Conservation (phyloP, 2,797 vertebrate genomes). For the Chaenodraco wilsoni region DNA sequence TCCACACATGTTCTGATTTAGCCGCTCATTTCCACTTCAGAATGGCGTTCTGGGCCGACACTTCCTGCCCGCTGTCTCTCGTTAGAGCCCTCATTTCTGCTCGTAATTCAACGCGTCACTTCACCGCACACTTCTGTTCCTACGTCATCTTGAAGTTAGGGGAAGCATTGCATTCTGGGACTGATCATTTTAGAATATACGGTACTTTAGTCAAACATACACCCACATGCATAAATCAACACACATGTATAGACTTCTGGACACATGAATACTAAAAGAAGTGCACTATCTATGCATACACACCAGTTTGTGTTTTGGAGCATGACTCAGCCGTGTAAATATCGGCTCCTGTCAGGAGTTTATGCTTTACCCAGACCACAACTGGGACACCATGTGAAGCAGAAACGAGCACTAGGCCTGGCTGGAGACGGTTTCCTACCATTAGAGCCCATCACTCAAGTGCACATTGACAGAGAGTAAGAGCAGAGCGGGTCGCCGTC, state of each 20-base stretch:
- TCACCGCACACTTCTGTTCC: constrained; percentile 58
- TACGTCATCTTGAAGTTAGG: constrained; percentile 53
- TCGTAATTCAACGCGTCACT: constrained; percentile 75
- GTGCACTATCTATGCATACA: constrained; percentile 13
- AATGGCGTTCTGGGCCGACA: constrained; percentile 66
- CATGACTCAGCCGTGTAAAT: constrained; percentile 71
- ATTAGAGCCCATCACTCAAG: constrained; percentile 71
- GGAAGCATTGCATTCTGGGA: constrained; percentile 70
- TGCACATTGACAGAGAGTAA: constrained; percentile 66
- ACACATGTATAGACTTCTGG: constrained; percentile 30
- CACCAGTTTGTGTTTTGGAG: constrained; percentile 37
- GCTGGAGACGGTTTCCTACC: constrained; percentile 64
- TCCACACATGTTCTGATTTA: constrained; percentile 76
- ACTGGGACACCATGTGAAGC: constrained; percentile 59
- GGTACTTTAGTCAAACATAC: constrained; percentile 32
- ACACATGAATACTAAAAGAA: constrained; percentile 40
- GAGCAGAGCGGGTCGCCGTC: constrained; percentile 58
- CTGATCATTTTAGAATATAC: constrained; percentile 65
- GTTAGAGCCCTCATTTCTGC: constrained; percentile 68
- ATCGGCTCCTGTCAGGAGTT: constrained; percentile 70
- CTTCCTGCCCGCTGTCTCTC: constrained; percentile 70
- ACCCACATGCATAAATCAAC: constrained; percentile 38
- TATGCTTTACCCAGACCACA: constrained; percentile 71
- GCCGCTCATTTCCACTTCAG: constrained; percentile 73
- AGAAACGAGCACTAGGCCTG: constrained; percentile 56